Evolutionary conservation across 2,113 vertebrate genomes (phyloP).

Genomic region (Corythaixoides concolor): DNA sequence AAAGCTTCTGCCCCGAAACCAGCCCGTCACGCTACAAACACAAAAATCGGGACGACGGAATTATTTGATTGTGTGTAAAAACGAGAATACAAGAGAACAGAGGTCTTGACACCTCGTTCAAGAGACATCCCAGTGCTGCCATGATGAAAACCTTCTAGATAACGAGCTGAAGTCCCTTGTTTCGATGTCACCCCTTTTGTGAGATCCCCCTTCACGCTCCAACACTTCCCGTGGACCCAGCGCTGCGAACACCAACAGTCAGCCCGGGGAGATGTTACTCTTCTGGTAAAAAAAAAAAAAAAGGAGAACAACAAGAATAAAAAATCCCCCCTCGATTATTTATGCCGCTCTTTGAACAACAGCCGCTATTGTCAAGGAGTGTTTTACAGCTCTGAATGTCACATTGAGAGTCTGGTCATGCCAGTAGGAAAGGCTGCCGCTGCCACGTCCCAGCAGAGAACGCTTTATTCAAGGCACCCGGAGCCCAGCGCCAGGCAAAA

Average conservation of each 20-base stretch:
- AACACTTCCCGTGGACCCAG: not conserved
- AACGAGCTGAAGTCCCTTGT: not conserved
- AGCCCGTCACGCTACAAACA: not conserved
- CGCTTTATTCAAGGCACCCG: not conserved
- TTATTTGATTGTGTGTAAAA: not conserved
- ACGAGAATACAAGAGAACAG: accelerated
- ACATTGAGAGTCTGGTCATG: slow-evolving; percentile 63
- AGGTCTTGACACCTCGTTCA: not conserved
- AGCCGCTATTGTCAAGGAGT: slow-evolving; percentile 51
- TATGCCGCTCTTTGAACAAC: slow-evolving; percentile 28
- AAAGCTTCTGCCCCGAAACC: not conserved
- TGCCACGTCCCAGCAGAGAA: slow-evolving; percentile 27
- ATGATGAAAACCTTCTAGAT: not conserved
- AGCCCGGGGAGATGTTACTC: not conserved
- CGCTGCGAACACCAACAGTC: not conserved
- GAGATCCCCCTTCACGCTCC: not conserved
- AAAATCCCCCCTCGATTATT: not conserved
- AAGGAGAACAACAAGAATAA: not conserved
- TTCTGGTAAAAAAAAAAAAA: not conserved
- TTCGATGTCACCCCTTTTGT: not conserved
- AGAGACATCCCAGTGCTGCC: accelerated
- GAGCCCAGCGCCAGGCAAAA: not conserved
- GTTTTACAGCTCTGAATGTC: slow-evolving; percentile 50
- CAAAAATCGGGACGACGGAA: not conserved
- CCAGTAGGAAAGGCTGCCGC: slow-evolving; percentile 25